Conservation (phyloP, 2,113 vertebrate species). For the Vombatus ursinus region DNA sequence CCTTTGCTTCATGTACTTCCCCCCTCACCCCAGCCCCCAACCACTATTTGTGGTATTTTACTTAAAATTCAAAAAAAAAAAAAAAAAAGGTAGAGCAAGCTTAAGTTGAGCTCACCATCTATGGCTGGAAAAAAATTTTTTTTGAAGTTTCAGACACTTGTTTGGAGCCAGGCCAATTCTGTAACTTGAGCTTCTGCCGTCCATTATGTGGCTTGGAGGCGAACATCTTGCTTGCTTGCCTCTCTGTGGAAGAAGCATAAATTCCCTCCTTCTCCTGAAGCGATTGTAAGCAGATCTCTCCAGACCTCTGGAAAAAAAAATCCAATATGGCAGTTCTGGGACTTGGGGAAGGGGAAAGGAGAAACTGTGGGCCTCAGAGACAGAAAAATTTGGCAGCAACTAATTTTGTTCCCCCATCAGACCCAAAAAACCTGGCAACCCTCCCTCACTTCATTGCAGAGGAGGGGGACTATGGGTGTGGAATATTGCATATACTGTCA, state of each 20-base stretch:
- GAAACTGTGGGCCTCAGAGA: neutral
- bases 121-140: neutral
- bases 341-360: neutral
- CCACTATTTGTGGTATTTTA: neutral
- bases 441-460: neutral
- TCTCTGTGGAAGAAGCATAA: neutral
- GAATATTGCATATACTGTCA: neutral
- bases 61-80: neutral
- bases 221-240: neutral
- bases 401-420: neutral
- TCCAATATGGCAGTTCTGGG: neutral
- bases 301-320: neutral
- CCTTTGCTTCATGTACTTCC: neutral
- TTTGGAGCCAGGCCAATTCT: conserved; percentile 37
- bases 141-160: neutral
- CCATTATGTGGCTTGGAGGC: neutral
- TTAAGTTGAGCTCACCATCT: neutral
- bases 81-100: neutral
- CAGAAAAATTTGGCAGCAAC: neutral
- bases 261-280: neutral
- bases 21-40: neutral
- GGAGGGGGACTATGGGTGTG: neutral
- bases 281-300: neutral
- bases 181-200: neutral
- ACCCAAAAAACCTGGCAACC: neutral